phyloP scores from a whole-genome alignment of 1,140 invertebrate genomes.

The Drosophila repleta region DNA sequence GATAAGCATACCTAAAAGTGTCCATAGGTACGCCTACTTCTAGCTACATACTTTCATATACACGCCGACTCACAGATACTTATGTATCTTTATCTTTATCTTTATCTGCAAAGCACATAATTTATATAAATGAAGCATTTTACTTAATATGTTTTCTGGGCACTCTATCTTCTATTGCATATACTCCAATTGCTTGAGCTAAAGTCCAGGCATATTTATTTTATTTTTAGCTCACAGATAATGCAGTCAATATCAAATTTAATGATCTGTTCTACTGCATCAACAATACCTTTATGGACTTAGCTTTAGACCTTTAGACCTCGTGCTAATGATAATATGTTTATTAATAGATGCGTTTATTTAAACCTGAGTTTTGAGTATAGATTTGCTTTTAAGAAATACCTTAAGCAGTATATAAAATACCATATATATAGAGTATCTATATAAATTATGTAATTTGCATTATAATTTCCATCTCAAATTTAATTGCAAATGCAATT shows the following conservation, averaged over 20 bases:
- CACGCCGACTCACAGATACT: background rate
- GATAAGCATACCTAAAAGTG: background rate
- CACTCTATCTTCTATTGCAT: background rate
- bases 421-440: background rate
- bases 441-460: background rate
- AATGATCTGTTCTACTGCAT: background rate
- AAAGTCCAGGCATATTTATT: constrained; percentile 7
- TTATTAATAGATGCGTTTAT: background rate
- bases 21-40: too few relatives aligned
- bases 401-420: too few relatives aligned
- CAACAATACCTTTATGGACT: background rate
- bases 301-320: background rate
- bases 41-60: too few relatives aligned
- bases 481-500: constrained; percentile 3
- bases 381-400: background rate
- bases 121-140: background rate
- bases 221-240: background rate
- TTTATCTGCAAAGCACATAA: background rate
- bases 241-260: background rate
- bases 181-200: background rate
- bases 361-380: background rate
- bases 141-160: background rate
- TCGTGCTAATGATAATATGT: background rate
- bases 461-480: background rate
- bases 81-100: background rate